phyloP scores from a whole-genome alignment of 2,888 invertebrate genomes.

The Timema podura region DNA sequence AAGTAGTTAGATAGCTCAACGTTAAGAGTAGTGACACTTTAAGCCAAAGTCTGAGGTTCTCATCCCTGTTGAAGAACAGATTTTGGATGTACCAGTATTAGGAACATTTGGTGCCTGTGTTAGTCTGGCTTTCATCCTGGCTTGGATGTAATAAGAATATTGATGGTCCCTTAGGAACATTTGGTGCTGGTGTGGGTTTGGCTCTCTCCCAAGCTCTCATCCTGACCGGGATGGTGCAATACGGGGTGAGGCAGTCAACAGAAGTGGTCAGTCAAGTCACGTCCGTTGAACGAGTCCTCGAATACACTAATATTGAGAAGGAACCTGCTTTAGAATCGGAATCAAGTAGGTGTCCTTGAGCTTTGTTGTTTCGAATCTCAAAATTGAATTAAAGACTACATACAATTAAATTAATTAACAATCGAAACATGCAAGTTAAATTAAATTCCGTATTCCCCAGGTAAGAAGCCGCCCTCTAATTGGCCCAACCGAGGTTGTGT shows the following conservation, averaged over 20 bases:
- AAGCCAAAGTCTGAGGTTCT: no score
- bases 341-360: slow-evolving; percentile 52
- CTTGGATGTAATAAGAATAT: no score
- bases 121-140: no score
- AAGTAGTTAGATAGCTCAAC: no score
- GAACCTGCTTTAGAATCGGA: slow-evolving; percentile 63
- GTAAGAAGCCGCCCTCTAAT: slow-evolving; percentile 39
- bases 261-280: slow-evolving; percentile 76
- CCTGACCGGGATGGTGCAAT: slow-evolving; percentile 75
- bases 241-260: slow-evolving; percentile 73
- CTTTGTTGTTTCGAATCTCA: slow-evolving; percentile 38
- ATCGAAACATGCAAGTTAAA: no score
- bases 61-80: no score
- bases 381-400: neutral
- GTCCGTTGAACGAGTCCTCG: slow-evolving; percentile 75
- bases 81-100: no score
- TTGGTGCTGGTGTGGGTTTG: slow-evolving; percentile 66
- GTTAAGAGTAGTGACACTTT: no score
- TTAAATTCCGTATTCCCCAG: slow-evolving; percentile 18
- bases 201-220: slow-evolving; percentile 69
- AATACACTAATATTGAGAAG: slow-evolving; percentile 69
- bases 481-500: slow-evolving; percentile 45
- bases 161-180: slow-evolving; percentile 40
- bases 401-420: no score
- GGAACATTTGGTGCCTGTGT: no score